Conservation (phyloP, 2,797 vertebrate species). For the Mastacembelus armatus region DNA sequence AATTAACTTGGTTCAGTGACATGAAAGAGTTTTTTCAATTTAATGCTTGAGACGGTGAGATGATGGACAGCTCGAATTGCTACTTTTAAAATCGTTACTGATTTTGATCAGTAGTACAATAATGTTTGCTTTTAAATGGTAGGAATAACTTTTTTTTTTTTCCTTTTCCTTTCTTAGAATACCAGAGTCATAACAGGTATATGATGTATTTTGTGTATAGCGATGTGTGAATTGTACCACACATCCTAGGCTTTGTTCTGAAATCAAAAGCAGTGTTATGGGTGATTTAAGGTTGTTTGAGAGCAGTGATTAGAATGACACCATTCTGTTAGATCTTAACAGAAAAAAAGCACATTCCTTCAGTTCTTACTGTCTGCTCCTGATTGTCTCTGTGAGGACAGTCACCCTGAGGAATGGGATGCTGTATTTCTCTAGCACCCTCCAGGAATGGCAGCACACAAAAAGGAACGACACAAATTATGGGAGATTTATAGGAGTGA, state of each 20-base stretch:
- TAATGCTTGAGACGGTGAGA: slow-evolving; percentile 45
- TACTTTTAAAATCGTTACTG: slow-evolving; percentile 73
- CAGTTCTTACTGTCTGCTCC: slow-evolving; percentile 34
- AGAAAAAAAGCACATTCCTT: slow-evolving; percentile 31
- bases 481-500: slow-evolving; percentile 79
- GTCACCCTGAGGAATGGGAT: slow-evolving; percentile 60
- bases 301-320: slow-evolving; percentile 69
- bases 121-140: slow-evolving; percentile 61
- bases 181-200: slow-evolving; percentile 37
- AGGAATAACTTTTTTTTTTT: slow-evolving; percentile 29
- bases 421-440: slow-evolving; percentile 69
- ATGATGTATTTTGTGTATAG: slow-evolving; percentile 37
- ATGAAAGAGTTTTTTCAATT: slow-evolving; percentile 73
- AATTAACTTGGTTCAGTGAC: slow-evolving; percentile 72
- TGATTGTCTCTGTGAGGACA: slow-evolving; percentile 57
- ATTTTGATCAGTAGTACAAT: slow-evolving; percentile 65
- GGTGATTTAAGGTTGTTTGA: slow-evolving; percentile 71
- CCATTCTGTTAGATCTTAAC: slow-evolving; percentile 71
- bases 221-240: slow-evolving; percentile 40
- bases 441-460: slow-evolving; percentile 75
- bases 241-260: slow-evolving; percentile 44
- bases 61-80: slow-evolving; percentile 72
- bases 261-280: slow-evolving; percentile 55
- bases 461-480: slow-evolving; percentile 80
- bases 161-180: slow-evolving; percentile 28